Percentiles rank a stretch among this genome's conserved stretches.
These are phyloP conservation scores for Peromyscus californicus DNA, from an alignment of 2,113 vertebrate species.

Conservation along the genomic window DNA sequence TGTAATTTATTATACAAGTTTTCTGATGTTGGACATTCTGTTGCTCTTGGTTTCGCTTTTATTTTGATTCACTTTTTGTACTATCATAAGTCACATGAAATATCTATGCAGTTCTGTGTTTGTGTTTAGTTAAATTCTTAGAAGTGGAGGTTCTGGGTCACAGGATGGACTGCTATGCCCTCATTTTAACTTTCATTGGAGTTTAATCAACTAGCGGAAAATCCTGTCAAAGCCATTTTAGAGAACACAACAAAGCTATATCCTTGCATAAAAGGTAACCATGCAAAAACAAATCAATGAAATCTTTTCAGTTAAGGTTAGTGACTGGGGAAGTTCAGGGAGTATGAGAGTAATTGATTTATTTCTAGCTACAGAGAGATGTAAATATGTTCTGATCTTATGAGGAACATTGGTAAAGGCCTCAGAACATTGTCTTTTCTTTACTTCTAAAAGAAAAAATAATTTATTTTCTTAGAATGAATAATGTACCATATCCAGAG, in stretches of 20 bases:
- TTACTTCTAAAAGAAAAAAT: not conserved
- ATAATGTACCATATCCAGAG: not conserved
- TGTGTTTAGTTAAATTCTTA: not conserved
- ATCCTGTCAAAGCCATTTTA: conserved; percentile 65
- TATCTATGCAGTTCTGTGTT: not conserved
- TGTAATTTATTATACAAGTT: not conserved
- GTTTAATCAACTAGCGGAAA: conserved; percentile 61
- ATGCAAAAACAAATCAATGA: conserved; percentile 79
- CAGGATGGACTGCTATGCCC: not conserved
- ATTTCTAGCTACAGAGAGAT: conserved; percentile 32
- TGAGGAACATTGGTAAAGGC: not conserved
- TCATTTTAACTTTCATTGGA: conserved; percentile 61
- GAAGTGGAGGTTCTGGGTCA: not conserved
- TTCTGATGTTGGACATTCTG: not conserved
- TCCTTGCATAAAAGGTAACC: conserved; percentile 63
- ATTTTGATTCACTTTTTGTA: not conserved
- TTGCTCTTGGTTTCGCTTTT: not conserved
- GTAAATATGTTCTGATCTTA: conserved; percentile 27
- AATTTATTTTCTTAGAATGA: not conserved
- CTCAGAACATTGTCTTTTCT: not conserved
- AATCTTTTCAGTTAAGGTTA: conserved; percentile 65
- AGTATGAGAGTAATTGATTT: conserved; percentile 61
- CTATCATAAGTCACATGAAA: not conserved
- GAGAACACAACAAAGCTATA: conserved; percentile 68
- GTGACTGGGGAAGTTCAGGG: conserved; percentile 61